Evolutionary conservation across 2,797 vertebrate species (phyloP).

Genomic region (Spheniscus humboldti): DNA sequence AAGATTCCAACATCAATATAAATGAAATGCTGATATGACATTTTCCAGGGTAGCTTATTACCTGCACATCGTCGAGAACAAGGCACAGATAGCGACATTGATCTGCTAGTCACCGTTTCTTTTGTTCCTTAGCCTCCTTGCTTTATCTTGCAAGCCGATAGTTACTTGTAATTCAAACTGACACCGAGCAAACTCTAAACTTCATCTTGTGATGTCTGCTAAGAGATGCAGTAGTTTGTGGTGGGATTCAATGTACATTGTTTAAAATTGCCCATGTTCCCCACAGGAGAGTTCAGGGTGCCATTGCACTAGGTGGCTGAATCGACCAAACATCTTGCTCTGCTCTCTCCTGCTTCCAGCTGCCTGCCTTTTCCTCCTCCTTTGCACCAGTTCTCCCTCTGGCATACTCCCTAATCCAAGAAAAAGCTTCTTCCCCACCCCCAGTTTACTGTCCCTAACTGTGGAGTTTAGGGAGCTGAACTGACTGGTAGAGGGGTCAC

Average conservation of each 20-base stretch:
- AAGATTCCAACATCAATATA: neutral
- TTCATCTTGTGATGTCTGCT: neutral
- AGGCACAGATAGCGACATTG: neutral
- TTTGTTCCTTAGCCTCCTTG: neutral
- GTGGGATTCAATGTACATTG: rapidly evolving
- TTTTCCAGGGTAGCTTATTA: neutral
- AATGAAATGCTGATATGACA: neutral
- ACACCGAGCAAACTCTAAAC: neutral
- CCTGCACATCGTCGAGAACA: rapidly evolving
- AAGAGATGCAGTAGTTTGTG: neutral
- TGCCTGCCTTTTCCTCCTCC: neutral
- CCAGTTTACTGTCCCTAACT: neutral
- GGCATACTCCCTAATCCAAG: neutral
- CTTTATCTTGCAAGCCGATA: neutral
- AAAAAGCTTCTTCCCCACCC: neutral
- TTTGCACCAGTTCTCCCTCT: neutral
- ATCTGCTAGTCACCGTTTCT: neutral
- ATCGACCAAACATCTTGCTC: neutral
- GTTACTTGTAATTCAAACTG: neutral
- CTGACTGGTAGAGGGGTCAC: neutral
- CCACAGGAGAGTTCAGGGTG: neutral
- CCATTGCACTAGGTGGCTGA: neutral
- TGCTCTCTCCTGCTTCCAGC: neutral
- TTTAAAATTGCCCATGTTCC: neutral
- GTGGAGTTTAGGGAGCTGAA: neutral